Percentiles rank a stretch among this genome's conserved stretches.
Evolutionary conservation across 1,140 invertebrate genomes (phyloP).

Genomic region (Scaptomyza hsui): DNA sequence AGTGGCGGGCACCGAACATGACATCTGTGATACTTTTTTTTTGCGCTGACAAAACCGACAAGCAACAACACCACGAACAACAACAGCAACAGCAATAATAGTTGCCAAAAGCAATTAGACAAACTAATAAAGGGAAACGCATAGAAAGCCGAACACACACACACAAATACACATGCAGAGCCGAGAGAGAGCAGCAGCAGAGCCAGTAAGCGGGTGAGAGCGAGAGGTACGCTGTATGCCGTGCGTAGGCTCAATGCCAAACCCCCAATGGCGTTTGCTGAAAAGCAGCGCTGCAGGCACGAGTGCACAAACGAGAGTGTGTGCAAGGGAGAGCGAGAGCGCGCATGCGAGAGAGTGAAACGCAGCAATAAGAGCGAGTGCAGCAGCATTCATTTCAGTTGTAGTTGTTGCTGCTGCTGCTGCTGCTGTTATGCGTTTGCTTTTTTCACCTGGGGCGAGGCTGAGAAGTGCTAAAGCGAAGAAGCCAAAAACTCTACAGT

Average conservation of each 20-base stretch:
- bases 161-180: conserved; percentile 4
- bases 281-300: conserved; percentile 61
- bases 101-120: conserved; percentile 81
- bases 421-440: conserved; percentile 21
- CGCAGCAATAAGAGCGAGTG: conserved; percentile 23
- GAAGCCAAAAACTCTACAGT: conserved; percentile 35
- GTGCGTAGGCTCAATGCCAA: conserved; percentile 66
- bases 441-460: conserved; percentile 45
- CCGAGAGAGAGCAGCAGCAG: conserved; percentile 6
- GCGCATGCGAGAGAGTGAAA: conserved; percentile 3
- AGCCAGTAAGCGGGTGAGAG: conserved; percentile 10
- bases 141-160: conserved; percentile 51
- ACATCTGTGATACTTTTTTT: conserved; percentile 75
- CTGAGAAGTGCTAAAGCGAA: conserved; percentile 34
- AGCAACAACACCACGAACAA: conserved; percentile 49
- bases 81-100: conserved; percentile 65
- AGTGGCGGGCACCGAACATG: conserved; percentile 37
- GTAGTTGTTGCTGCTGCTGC: conserved; percentile 16
- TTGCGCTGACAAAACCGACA: conserved; percentile 49
- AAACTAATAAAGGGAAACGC: conserved; percentile 79
- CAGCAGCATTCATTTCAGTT: conserved; percentile 21
- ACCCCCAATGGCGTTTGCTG: conserved; percentile 75
- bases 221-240: conserved; percentile 17
- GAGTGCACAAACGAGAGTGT: conserved; percentile 44
- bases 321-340: conserved; percentile 5